phyloP scores from a whole-genome alignment of 2,888 invertebrate species.

The Acleris sparsana region DNA sequence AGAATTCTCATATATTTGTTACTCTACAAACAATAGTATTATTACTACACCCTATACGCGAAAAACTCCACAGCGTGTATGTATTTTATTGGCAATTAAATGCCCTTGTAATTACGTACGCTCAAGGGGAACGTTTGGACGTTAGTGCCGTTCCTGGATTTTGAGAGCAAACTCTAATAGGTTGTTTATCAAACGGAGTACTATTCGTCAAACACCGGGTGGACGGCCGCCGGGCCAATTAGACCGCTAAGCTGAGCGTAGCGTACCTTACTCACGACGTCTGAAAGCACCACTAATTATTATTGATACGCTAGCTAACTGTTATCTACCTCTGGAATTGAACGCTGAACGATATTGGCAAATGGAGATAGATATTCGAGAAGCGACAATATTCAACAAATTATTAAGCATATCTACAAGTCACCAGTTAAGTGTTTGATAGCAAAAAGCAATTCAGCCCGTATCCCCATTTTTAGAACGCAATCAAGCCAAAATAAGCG shows the following conservation, averaged over 20 bases:
- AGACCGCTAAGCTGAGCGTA: constrained; percentile 50
- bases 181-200: constrained; percentile 49
- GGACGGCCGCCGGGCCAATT: constrained; percentile 43
- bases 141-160: constrained; percentile 8
- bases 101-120: constrained; percentile 1
- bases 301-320: constrained; percentile 50
- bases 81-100: background rate
- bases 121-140: constrained; percentile 3
- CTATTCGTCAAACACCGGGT: constrained; percentile 47
- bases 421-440: background rate
- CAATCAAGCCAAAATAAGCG: constrained; percentile 2
- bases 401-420: too few relatives aligned
- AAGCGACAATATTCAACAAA: too few relatives aligned
- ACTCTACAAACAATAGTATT: too few relatives aligned
- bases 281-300: constrained; percentile 55
- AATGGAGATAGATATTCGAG: background rate
- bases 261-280: constrained; percentile 50
- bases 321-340: constrained; percentile 41
- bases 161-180: constrained; percentile 25
- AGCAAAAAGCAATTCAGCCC: background rate
- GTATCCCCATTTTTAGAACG: background rate
- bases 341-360: background rate
- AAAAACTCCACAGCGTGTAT: background rate
- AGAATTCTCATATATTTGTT: too few relatives aligned
- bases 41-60: too few relatives aligned